phyloP scores from a whole-genome alignment of 1,140 invertebrate species.

The Drosophila leontia region DNA sequence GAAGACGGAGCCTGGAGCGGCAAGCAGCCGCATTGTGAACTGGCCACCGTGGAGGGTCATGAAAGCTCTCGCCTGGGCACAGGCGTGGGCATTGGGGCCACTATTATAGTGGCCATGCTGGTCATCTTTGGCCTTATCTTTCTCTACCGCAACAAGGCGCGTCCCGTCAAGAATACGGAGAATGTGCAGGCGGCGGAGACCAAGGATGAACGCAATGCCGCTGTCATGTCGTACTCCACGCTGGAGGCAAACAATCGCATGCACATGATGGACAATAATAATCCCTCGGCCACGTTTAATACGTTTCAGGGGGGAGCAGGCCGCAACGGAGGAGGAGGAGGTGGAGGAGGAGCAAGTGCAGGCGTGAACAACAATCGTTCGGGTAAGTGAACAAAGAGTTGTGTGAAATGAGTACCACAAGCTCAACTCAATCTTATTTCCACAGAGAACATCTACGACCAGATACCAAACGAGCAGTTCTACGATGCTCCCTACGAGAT shows the following conservation, averaged over 20 bases:
- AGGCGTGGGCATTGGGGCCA: constrained; percentile 92
- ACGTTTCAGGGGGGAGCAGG: constrained; percentile 70
- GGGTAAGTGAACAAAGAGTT: constrained; percentile 28
- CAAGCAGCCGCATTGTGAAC: constrained; percentile 91
- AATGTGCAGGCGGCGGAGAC: constrained; percentile 93
- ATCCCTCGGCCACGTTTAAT: constrained; percentile 82
- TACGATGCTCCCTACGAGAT: constrained; percentile 87
- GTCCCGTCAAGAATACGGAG: constrained; percentile 94
- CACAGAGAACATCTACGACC: constrained; percentile 84
- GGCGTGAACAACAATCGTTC: constrained; percentile 49
- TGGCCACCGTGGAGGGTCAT: constrained; percentile 88
- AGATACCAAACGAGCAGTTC: constrained; percentile 84
- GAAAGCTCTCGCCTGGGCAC: constrained; percentile 90
- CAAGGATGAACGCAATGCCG: constrained; percentile 93
- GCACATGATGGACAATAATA: constrained; percentile 70
- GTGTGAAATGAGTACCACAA: rapidly evolving
- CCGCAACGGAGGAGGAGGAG: neutral
- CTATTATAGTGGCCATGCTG: constrained; percentile 91
- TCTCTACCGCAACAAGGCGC: constrained; percentile 89
- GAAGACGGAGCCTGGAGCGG: constrained; percentile 94
- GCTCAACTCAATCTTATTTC: neutral
- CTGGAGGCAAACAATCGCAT: constrained; percentile 79
- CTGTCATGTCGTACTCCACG: constrained; percentile 93
- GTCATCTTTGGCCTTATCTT: constrained; percentile 91
- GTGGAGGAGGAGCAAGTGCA: neutral